Evolutionary conservation across 2,797 vertebrate species (phyloP).

Genomic region (Bradypodion ventrale): DNA sequence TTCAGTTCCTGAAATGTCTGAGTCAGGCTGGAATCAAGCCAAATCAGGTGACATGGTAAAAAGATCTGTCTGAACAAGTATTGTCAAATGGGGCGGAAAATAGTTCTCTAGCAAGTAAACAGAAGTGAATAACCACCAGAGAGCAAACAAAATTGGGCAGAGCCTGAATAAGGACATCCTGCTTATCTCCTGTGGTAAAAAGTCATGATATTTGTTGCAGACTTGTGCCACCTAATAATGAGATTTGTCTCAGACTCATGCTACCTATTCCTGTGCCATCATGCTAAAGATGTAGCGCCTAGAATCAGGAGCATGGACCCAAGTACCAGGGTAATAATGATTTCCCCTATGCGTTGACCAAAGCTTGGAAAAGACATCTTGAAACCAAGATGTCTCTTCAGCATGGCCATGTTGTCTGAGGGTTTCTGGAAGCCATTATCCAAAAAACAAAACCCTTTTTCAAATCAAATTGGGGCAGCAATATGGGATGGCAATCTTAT

Average conservation of each 20-base stretch:
- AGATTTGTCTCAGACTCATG: not conserved
- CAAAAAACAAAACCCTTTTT: not conserved
- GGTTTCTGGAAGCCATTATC: not conserved
- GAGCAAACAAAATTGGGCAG: not conserved
- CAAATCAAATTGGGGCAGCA: too few species aligned
- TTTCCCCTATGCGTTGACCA: not conserved
- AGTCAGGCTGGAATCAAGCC: conserved; percentile 2
- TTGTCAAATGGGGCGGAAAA: not conserved
- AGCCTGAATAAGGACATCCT: not conserved
- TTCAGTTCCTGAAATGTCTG: conserved; percentile 13
- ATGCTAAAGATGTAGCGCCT: not conserved
- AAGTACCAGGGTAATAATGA: not conserved
- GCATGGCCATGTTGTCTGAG: not conserved
- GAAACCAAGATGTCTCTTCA: not conserved
- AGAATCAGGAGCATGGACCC: not conserved
- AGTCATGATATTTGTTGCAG: not conserved
- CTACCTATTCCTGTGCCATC: not conserved
- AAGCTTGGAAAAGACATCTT: too few species aligned
- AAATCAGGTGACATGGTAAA: not conserved
- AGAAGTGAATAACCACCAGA: not conserved
- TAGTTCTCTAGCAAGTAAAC: not conserved
- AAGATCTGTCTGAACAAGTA: not conserved
- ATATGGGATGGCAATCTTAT: too few species aligned
- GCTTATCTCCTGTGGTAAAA: not conserved
- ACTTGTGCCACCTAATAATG: not conserved